Base-by-base conservation (phyloP, 2,888 invertebrate species). In the Pecten maximus region DNA sequence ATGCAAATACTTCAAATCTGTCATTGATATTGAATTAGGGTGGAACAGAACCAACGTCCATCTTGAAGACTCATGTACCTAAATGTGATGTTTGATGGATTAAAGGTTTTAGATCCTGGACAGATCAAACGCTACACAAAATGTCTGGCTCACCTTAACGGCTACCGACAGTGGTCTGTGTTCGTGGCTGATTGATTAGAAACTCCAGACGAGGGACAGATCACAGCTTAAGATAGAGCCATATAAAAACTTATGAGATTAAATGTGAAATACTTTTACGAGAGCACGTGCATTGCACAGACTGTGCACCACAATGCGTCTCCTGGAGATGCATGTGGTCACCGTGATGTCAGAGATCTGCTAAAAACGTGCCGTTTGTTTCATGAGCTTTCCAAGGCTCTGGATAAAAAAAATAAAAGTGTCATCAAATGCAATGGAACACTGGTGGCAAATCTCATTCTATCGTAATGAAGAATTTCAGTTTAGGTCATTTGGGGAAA, bases 181-280 rank as follows among this genome's bases (percentile, higher is more conserved):
- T 23, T 35, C 74, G 10, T 74, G 74, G 8, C 74, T 74, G 74
- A 74, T 74, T 74, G 74, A 74, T 74, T 74, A 74, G 35, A 35
- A 74, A 35, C 10, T 6, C 28, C 23, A 28, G 28, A 28, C 74
- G 28, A 10, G 35, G 74, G 74, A 74, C 74, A 74, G 74, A 74
- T 74, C 74, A 12, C 74, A 12, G 74, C 35, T 35, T n/a, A 74
- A 35, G 35, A 74, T 74, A 28, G 35, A 74, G 74, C 74, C 28
- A 74, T 74, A 74, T 74, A 28, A 74, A 74, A 74, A 74, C 35
- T 74, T 28, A 74, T 28, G 74, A 74, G 74, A 74, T 74, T 74
- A 74, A 74, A 74, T 12, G 35, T 74, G 74, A 74, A 74, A 74
- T 74, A 74, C 35, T 74, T 74, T 74, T 74, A 74, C 35, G 35